These are phyloP conservation scores for Eueremaeus valkanovi DNA, from an alignment of 2,888 invertebrate genomes.

Conservation along the genomic window DNA sequence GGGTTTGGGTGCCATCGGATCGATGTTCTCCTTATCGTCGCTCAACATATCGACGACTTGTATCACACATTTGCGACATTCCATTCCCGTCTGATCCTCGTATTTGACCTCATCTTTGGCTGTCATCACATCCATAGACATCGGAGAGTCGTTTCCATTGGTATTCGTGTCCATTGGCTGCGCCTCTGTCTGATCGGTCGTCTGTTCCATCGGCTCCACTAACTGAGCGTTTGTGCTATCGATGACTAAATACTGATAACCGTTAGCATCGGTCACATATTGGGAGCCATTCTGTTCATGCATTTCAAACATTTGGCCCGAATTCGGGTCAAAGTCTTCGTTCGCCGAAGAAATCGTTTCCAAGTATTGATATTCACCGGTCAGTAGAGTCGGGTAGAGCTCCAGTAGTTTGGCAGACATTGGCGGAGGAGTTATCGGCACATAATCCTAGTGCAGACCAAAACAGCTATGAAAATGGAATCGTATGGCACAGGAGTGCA, in stretches of 20 bases:
- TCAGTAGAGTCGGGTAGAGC: neutral
- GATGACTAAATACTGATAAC: constrained; percentile 11
- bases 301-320: neutral
- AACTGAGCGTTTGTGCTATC: neutral
- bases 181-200: neutral
- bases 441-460: constrained; percentile 44
- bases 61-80: neutral
- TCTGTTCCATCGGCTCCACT: neutral
- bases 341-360: neutral
- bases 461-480: neutral
- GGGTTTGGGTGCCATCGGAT: neutral
- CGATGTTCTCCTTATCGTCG: constrained; percentile 10
- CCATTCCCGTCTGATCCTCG: neutral
- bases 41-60: neutral
- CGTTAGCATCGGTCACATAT: constrained; percentile 8
- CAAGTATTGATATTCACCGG: neutral
- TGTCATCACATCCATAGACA: neutral
- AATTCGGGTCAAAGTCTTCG: neutral
- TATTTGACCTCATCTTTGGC: neutral
- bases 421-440: constrained; percentile 16
- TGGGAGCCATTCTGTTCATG: neutral
- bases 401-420: constrained; percentile 15
- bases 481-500: no score
- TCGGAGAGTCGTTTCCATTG: neutral
- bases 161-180: neutral